Evolutionary conservation across 2,888 invertebrate genomes (phyloP), one percentile per base, ranked within the genome.

Genomic region (Agriopis leucophaearia): DNA sequence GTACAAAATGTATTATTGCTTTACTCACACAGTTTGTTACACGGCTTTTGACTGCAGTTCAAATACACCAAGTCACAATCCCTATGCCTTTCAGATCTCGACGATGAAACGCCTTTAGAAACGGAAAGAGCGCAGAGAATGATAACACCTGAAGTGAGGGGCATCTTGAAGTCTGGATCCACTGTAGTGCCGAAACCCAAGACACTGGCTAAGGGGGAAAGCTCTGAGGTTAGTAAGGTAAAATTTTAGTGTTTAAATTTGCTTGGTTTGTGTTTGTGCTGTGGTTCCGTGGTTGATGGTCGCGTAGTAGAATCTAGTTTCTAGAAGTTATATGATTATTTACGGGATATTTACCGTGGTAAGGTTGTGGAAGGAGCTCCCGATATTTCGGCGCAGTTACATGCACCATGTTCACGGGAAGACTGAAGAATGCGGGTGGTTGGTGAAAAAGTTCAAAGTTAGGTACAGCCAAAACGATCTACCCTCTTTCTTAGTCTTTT

Each of bases 61-160:
- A 7, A 4, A 18, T 18, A 12, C 54, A 40, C 16, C 10, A 38
- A 35, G 15, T 40, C 15, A 44, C 36, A 59, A 6, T 12, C 1
- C 0, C 5, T 12, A 27, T 38, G 52, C 72, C 55, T 85, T 84
- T 8, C 88, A 92, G 92, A 92, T 78, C 81, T 91, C 63, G 92
- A 92, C 60, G 93, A 92, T 52, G 92, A 90, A 69, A 81, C 88
- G 58, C 92, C 92, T 0, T 27, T 27, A 27, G 27, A 27, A 27
- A 71, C 93, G 58, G 94, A 94, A 73, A 94, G 95, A 74, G 95
- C 95, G 5, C 94, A 95, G 73, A 88, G 93, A 63, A 94, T 94
- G 89, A 92, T 94, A 65, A 94, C 94, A 10, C 94, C 92, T 0
- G 94, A 94, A 81, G 92, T 94, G n/a, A 81, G 94, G 57, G 94